Evolutionary conservation across 2,113 vertebrate species (phyloP), one percentile per base, ranked within the genome.

Genomic region (Hippocampus guttulatus): DNA sequence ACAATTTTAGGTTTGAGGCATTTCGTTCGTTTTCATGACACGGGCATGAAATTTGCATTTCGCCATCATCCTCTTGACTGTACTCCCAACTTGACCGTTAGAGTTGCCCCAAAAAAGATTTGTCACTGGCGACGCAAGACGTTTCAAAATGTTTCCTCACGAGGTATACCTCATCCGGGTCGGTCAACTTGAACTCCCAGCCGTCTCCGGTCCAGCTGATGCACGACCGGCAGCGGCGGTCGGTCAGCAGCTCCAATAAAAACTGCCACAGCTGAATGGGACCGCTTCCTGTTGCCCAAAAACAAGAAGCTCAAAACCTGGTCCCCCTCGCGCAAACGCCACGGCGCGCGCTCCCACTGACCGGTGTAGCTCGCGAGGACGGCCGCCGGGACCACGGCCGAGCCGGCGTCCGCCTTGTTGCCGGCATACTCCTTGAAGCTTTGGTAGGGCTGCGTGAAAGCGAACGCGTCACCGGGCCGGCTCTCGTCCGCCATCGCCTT

Each of bases 231-330:
- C 88, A 90, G 77, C 81, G 86, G 23, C 80, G 87, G 55, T 92
- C 91, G 2, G 89, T 91, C 70, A 92, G 87, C 5, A 92, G 90
- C 80, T 92, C 91, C 77, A 92, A 75, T 9, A 92, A 84, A 43
- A 92, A 92, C 83, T 92, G 91, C 91, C 91, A 92, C 51, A 92
- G 87, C 80, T 91, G 89, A 57, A 91, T 90, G 64, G 88, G 89
- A 11, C 91, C 88, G 65, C 84, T 92, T 62, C 91, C 91, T 92
- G 16, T 79, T 12, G 10, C 25, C 30, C 30, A 67, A 14, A 45
- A 1, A 33, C 0, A 43, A 27, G 11, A 25, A 70, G 6, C n/a
- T 33, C 18, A 3, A 8, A 43, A 18, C 21, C n/a, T 14, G 20
- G 20, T 11, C 5, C 62, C 15, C 30, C 8, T 54, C 43, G 43